Evolutionary conservation across 2,113 vertebrate genomes (phyloP), one percentile per base, ranked within the genome.

Genomic region (Pagrus major): DNA sequence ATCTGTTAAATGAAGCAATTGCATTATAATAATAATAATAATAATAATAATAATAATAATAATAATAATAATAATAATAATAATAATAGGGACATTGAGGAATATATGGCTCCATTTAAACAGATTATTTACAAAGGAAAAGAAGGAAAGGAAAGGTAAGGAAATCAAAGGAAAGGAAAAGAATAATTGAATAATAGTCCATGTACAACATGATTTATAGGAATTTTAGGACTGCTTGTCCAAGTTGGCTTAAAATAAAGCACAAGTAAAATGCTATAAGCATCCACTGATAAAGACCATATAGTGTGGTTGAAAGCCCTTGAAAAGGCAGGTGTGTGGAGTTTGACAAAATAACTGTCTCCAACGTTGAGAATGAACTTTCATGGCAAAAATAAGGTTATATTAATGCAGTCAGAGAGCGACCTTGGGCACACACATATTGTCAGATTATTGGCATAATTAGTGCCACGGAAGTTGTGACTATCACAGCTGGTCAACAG

Each of bases 401-500:
- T 33, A 35, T 31, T 59, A 10, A 29, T 37, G 29, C 8, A 21
- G 39, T 21, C 39, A 46, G 14, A 18, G 25, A 27, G 11, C 29
- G 4, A 66, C 29, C 16, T 1, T 16, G 42, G 25, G 18, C 44
- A 35, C 49, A 64, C 20, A 31, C 6, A 21, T 27, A 27, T 47
- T 44, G 41, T 15, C 52, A 49, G 31, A 23, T 41, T 23, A 23
- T 63, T 47, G 1, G 3, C 39, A 33, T 49, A n/a, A 31, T 65
- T 59, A 44, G 23, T 58, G 8, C 14, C n/a, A 35, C 25, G 9
- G 27, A 64, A 11, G 29, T 51, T 78, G 41, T 23, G 16, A 49
- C 54, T 35, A 12, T 27, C 29, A 23, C 7, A 16, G 51, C 64
- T 58, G 23, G 41, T 44, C 70, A 56, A 54, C 72, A 63, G 51